These are phyloP conservation scores for Trilocha varians DNA, from an alignment of 2,888 invertebrate genomes.

Conservation along the genomic window DNA sequence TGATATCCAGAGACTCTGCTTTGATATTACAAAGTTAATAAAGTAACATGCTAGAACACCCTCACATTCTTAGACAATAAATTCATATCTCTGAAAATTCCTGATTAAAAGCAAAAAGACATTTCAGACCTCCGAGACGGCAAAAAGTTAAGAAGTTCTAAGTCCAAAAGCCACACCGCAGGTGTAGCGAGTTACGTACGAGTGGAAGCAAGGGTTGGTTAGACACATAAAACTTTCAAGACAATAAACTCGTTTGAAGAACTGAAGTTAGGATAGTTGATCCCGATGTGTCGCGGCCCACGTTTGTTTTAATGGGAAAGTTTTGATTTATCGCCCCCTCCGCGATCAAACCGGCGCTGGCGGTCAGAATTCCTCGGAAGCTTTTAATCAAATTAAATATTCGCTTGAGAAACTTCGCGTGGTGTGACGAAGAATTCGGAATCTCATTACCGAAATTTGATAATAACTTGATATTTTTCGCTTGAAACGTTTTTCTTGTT, in stretches of 20 bases:
- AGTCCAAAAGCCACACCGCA: conserved; percentile 12
- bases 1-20: too few species aligned
- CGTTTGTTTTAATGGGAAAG: conserved; percentile 54
- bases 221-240: conserved; percentile 46
- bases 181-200: conserved; percentile 18
- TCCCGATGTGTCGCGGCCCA: conserved; percentile 47
- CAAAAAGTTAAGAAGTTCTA: conserved; percentile 4
- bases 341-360: conserved; percentile 25
- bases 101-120: background rate
- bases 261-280: conserved; percentile 49
- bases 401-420: conserved; percentile 20
- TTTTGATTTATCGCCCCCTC: conserved; percentile 53
- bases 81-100: too few species aligned
- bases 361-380: conserved; percentile 40
- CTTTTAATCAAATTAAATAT: conserved; percentile 42
- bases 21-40: too few species aligned
- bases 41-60: too few species aligned
- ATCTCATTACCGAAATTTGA: conserved; percentile 7
- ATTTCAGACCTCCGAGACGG: conserved; percentile 5
- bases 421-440: conserved; percentile 14
- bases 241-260: conserved; percentile 49
- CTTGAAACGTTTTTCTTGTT: background rate
- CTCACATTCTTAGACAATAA: too few species aligned
- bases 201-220: conserved; percentile 33
- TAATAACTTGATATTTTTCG: conserved; percentile 4